Percentiles rank a stretch among this genome's conserved stretches.
Conservation (phyloP, 2,888 invertebrate species). For the Drosophila parthenogenetica region DNA sequence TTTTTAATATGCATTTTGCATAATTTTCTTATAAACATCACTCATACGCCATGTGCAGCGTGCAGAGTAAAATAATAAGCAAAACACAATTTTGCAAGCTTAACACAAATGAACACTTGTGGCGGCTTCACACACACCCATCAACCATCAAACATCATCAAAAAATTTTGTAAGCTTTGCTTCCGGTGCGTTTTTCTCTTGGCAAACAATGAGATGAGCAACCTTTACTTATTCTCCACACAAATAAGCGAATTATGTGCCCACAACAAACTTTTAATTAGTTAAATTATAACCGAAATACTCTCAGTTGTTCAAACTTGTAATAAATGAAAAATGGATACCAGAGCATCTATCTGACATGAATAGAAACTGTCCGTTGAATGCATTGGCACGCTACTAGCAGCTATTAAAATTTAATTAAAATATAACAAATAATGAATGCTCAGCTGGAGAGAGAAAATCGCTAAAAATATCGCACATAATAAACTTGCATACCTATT, state of each 20-base stretch:
- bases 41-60: constrained; percentile 75
- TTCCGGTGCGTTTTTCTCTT: not conserved
- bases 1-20: constrained; percentile 78
- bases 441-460: constrained; percentile 17
- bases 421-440: constrained; percentile 58
- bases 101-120: constrained; percentile 76
- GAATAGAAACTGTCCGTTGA: not conserved
- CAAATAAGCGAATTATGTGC: not conserved
- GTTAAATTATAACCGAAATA: constrained; percentile 9
- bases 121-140: constrained; percentile 20
- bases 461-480: constrained; percentile 6
- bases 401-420: constrained; percentile 62
- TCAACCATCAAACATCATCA: constrained; percentile 4
- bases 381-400: constrained; percentile 11
- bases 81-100: constrained; percentile 79
- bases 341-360: constrained; percentile 1
- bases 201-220: not conserved
- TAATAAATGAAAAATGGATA: constrained; percentile 1
- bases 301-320: constrained; percentile 1
- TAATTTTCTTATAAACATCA: constrained; percentile 80
- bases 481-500: constrained; percentile 20
- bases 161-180: not conserved
- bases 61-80: constrained; percentile 65
- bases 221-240: constrained; percentile 2
- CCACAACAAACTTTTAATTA: constrained; percentile 15